Base-by-base conservation (phyloP, 2,113 vertebrate genomes). In the Gambusia affinis region DNA sequence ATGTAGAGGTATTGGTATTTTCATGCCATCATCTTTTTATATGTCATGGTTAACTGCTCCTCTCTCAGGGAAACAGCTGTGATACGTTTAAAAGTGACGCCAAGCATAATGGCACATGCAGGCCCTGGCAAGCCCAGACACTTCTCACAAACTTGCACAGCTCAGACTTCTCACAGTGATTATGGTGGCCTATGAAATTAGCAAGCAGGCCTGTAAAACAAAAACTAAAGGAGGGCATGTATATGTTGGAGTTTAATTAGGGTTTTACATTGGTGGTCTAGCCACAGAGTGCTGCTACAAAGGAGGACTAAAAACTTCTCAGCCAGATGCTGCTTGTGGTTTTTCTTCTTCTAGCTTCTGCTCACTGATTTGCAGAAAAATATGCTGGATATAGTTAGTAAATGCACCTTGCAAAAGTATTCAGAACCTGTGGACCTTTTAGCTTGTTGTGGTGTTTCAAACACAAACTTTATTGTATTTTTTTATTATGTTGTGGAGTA, bases 141-240 rank as follows among this genome's bases (percentile, higher is more conserved):
- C 67, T 35, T 76, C 63, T 83, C 68, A 75, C 54, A 79, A 75
- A 73, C 60, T 12, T 37, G 11, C 64, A 57, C 70, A 29, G 4
- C 64, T 39, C 70, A 29, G 84, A 80, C 82, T 70, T 75, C 68
- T 73, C 72, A 63, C 80, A 65, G 83, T 79, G 78, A 92, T 91
- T 89, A 88, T 73, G 64, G 79, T 8, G 4, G 80, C 73, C 87
- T 79, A 86, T 93, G 87, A 93, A 92, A 92, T 94, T 91, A 91
- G 90, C 79, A 15, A 80, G 81, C 63, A 2, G 37, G 87, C 42
- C 86, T 81, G 83, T 90, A 91, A 91, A 93, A 62, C 60, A 29
- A 39, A 78, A 88, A 78, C 80, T 68, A 35, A 78, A 78, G 81
- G 79, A 83, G 80, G 78, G 22, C 22, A 57, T 84, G 73, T 81